Percentiles rank a stretch among this genome's conserved stretches.
These are phyloP conservation scores for Seladonia tumulorum DNA, from an alignment of 2,888 invertebrate species.

Conservation along the genomic window DNA sequence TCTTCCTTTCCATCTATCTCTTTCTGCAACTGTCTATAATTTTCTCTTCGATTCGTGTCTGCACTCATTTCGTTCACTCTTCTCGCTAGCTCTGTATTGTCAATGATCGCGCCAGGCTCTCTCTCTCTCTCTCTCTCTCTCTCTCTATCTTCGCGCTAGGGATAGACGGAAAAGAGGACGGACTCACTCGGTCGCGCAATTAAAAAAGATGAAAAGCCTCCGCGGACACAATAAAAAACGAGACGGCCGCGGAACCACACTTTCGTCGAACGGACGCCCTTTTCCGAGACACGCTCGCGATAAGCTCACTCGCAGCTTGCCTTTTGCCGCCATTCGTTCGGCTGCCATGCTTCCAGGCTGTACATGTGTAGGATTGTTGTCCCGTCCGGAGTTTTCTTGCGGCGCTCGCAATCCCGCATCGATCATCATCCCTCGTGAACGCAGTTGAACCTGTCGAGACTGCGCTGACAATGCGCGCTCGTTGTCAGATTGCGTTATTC, in stretches of 20 bases:
- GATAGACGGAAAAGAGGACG: background rate
- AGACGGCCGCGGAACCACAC: constrained; percentile 28
- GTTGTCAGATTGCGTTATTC: background rate
- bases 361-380: constrained; percentile 73
- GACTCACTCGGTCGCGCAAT: constrained; percentile 20
- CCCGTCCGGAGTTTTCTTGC: constrained; percentile 52
- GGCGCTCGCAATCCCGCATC: constrained; percentile 26
- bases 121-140: background rate
- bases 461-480: background rate
- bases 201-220: constrained; percentile 16
- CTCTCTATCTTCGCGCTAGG: background rate
- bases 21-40: constrained; percentile 47
- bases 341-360: constrained; percentile 76
- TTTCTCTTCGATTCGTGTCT: constrained; percentile 31
- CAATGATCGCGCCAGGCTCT: constrained; percentile 45
- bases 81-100: constrained; percentile 38
- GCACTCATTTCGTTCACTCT: constrained; percentile 54
- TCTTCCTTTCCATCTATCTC: constrained; percentile 16
- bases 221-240: constrained; percentile 25
- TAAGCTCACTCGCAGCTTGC: constrained; percentile 61
- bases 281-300: constrained; percentile 42
- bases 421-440: constrained; percentile 16
- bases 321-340: constrained; percentile 64
- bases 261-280: constrained; percentile 19
- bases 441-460: background rate